These are phyloP conservation scores for Apis cerana DNA, from an alignment of 1,140 invertebrate species.

Conservation along the genomic window DNA sequence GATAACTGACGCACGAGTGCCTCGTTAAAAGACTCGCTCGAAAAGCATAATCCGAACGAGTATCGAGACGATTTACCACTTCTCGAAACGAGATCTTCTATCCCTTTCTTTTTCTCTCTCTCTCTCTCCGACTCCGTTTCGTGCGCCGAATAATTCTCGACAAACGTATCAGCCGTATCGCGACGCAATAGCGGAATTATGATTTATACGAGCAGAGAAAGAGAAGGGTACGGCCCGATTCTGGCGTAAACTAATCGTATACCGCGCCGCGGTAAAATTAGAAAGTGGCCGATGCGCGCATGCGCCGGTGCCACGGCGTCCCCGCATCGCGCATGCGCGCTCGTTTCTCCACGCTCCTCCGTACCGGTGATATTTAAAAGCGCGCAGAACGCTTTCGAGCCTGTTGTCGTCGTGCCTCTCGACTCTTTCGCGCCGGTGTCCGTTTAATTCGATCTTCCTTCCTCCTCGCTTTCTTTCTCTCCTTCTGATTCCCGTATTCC, in stretches of 20 bases:
- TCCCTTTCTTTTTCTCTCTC: too few species aligned
- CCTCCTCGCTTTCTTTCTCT: not conserved
- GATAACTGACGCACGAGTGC: too few species aligned
- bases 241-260: constrained; percentile 29
- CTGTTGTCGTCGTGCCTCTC: constrained; percentile 41
- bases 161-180: constrained; percentile 37
- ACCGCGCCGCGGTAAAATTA: constrained; percentile 58
- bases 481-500: not conserved
- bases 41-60: too few species aligned
- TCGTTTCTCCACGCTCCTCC: constrained; percentile 18
- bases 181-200: not conserved
- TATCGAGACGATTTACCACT: too few species aligned
- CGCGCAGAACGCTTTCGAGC: constrained; percentile 34
- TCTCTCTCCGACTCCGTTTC: too few species aligned
- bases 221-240: constrained; percentile 18
- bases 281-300: constrained; percentile 52
- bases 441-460: constrained; percentile 66
- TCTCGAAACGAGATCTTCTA: too few species aligned
- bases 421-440: constrained; percentile 55
- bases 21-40: too few species aligned
- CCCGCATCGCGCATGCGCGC: constrained; percentile 8
- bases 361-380: constrained; percentile 56
- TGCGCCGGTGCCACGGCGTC: constrained; percentile 20
- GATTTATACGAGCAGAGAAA: constrained; percentile 53
- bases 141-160: constrained; percentile 2